Conservation (phyloP, 1,140 invertebrate genomes). For the Dendrolimus kikuchii region DNA sequence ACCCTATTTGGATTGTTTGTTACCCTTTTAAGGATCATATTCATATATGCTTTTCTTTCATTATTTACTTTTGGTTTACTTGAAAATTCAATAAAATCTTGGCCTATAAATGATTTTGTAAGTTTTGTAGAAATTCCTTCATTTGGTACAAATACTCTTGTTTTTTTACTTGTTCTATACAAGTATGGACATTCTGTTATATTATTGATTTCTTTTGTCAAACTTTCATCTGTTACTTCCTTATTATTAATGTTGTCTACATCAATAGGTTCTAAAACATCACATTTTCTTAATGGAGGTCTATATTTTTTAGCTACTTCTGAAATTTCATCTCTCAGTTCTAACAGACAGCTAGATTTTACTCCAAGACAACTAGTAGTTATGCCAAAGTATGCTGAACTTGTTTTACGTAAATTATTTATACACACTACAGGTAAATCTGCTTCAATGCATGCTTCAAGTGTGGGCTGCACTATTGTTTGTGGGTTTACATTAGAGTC, state of each 20-base stretch:
- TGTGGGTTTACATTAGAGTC: slow-evolving; percentile 44
- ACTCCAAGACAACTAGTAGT: slow-evolving; percentile 48
- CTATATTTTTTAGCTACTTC: slow-evolving; percentile 24
- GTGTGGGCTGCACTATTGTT: slow-evolving; percentile 39
- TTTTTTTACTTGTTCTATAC: slow-evolving; percentile 40
- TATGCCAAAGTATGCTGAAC: slow-evolving; percentile 38
- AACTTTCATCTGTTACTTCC: slow-evolving; percentile 1
- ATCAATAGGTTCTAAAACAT: slow-evolving; percentile 12
- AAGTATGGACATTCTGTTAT: slow-evolving; percentile 28
- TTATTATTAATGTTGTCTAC: slow-evolving; percentile 5
- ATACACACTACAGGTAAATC: slow-evolving; percentile 39
- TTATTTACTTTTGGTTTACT: slow-evolving; percentile 14
- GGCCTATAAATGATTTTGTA: slow-evolving; percentile 25
- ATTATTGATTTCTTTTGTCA: slow-evolving; percentile 3
- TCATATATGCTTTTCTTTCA: slow-evolving; percentile 35
- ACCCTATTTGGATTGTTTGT: slow-evolving; percentile 47
- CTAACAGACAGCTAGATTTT: slow-evolving; percentile 21
- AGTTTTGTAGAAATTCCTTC: slow-evolving; percentile 10
- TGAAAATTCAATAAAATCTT: slow-evolving; percentile 5
- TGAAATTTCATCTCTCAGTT: slow-evolving; percentile 23
- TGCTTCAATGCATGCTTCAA: slow-evolving; percentile 29
- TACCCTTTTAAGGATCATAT: slow-evolving; percentile 53
- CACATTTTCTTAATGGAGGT: slow-evolving; percentile 9
- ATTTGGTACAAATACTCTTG: slow-evolving; percentile 46
- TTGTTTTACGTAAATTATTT: slow-evolving; percentile 26